Base-by-base conservation (phyloP, 2,113 vertebrate species). In the Aramus guarauna region DNA sequence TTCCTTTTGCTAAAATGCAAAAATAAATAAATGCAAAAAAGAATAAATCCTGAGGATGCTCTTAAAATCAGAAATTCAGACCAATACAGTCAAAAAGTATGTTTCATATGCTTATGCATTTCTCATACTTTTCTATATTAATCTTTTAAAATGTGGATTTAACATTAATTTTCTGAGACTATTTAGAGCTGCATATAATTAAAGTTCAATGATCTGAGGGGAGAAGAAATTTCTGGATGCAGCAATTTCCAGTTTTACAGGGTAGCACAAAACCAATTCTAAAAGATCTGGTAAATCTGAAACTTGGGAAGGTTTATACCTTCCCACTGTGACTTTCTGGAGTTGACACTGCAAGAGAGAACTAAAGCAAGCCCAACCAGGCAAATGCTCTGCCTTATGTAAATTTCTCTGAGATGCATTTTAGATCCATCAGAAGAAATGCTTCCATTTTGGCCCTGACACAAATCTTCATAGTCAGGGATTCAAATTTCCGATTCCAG, bases 381-480 rank as follows among this genome's bases (percentile, higher is more conserved):
- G 36, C 0, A 0, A 68, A 62, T 18, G 29, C 11, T 26, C n/a
- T 43, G 27, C 36, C 16, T 62, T 50, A 14, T 1, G 7, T 37
- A 77, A 56, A 67, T 47, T 73, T 41, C 24, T 90, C 59, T 47
- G 47, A 67, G 19, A n/a, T 22, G 18, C 19, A 48, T 64, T 85
- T 41, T 75, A 48, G 48, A 63, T 79, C 48, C 41, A n/a, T 15
- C 32, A 20, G 5, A 85, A 67, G 41, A 39, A 7, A 27, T 12
- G 24, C 30, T 62, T 83, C 48, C n/a, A 7, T 48, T 91, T 74
- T 24, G 34, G 32, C 43, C 37, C 30, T 63, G 66, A 84, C 21
- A 62, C 16, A 78, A 37, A 58, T 52, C 41, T 88, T 63, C 32
- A 55, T 32, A 75, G n/a, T 37, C 36, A 85, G 59, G 30, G 23